A percentile compares a stretch with the other conserved stretches of the same genome.
Conservation (phyloP, 2,113 vertebrate species). For the Nothocercus nigrocapillus region DNA sequence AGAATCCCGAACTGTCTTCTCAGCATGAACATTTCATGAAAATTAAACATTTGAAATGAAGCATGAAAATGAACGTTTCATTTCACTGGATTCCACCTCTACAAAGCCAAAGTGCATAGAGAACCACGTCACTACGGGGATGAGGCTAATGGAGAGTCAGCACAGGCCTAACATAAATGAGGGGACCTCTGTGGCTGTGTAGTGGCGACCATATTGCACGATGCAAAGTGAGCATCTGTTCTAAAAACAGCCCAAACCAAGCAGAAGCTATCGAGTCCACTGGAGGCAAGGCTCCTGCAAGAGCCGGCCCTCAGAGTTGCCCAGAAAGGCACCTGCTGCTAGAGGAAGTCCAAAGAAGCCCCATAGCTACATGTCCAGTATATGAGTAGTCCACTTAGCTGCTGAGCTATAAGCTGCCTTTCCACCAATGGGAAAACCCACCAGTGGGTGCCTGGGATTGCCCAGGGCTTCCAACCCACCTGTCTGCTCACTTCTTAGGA, state of each 20-base stretch:
- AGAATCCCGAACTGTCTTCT: background rate
- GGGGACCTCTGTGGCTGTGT: background rate
- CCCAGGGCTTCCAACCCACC: background rate
- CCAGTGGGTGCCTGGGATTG: background rate
- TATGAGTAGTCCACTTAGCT: background rate
- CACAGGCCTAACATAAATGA: background rate
- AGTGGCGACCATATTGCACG: background rate
- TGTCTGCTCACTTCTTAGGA: background rate
- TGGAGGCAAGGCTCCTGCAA: background rate
- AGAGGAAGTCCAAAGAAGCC: background rate
- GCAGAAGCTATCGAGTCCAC: background rate
- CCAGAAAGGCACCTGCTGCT: background rate
- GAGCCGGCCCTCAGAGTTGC: background rate
- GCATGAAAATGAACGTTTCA: no score
- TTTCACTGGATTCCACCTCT: background rate
- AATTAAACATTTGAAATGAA: no score
- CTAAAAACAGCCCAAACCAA: background rate
- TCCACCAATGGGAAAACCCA: background rate
- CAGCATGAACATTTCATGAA: no score
- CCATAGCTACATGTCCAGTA: background rate
- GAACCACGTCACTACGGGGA: background rate
- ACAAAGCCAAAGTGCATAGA: background rate
- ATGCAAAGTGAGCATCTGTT: background rate
- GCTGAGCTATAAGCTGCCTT: background rate
- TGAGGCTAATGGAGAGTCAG: background rate